Evolutionary conservation across 2,888 invertebrate genomes (phyloP).

Genomic region (Ephialtes manifestator): DNA sequence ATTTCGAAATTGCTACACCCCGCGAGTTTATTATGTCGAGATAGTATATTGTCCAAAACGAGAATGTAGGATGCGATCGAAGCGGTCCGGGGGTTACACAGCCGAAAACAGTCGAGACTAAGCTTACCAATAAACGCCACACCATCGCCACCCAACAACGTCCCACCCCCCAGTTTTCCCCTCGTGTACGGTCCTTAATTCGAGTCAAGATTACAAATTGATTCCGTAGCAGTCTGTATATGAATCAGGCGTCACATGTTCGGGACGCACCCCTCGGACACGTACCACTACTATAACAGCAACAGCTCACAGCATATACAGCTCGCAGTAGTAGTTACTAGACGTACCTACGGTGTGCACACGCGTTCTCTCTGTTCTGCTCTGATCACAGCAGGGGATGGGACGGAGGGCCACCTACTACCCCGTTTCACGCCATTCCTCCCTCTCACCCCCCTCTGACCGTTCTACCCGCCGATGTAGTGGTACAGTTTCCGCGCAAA

Average conservation of each 20-base stretch:
- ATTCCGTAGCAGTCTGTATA: conserved; percentile 85
- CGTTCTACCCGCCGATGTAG: conserved; percentile 29
- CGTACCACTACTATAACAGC: conserved; percentile 66
- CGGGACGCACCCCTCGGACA: conserved; percentile 84
- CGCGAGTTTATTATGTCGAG: conserved; percentile 24
- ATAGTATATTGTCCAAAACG: conserved; percentile 27
- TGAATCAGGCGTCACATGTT: conserved; percentile 86
- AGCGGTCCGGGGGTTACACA: conserved; percentile 20
- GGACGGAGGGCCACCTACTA: conserved; percentile 54
- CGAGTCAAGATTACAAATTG: conserved; percentile 86
- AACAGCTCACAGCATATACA: conserved; percentile 49
- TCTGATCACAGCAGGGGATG: conserved; percentile 56
- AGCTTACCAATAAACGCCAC: conserved; percentile 62
- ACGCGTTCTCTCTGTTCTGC: conserved; percentile 63
- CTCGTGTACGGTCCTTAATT: conserved; percentile 89
- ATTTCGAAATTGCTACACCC: background rate
- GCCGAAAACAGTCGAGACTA: conserved; percentile 42
- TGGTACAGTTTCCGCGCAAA: conserved; percentile 62
- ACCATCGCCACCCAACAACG: conserved; percentile 35
- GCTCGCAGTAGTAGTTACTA: conserved; percentile 42
- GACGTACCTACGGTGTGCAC: conserved; percentile 65
- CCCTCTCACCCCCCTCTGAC: conserved; percentile 18
- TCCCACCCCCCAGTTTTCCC: conserved; percentile 86
- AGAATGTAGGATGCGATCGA: conserved; percentile 26
- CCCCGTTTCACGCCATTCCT: conserved; percentile 60